Evolutionary conservation across 2,113 vertebrate species (phyloP).

Genomic region (Raphicerus campestris): DNA sequence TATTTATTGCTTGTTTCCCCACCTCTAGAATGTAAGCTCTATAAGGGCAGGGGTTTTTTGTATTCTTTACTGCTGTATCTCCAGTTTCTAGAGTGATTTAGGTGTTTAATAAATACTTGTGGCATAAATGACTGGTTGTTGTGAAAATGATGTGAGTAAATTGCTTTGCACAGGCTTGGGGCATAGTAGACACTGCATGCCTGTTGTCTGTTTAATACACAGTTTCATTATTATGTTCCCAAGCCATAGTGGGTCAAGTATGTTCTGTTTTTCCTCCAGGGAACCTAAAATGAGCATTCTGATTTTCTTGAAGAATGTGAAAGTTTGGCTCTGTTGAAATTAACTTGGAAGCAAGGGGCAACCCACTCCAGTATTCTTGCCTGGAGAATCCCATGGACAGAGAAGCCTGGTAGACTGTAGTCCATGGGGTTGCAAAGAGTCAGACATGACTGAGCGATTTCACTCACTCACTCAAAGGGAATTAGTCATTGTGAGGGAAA

Average conservation of each 20-base stretch:
- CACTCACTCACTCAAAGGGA: not conserved
- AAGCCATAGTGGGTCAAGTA: not conserved
- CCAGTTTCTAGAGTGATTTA: conserved; percentile 55
- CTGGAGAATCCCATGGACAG: rapidly evolving
- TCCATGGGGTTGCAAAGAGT: not conserved
- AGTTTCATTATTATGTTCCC: not conserved
- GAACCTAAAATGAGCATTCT: not conserved
- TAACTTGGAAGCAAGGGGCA: not conserved
- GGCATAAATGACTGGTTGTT: not conserved
- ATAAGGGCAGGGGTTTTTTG: not conserved
- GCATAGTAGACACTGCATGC: not conserved
- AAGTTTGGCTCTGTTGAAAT: not conserved
- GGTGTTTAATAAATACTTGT: conserved; percentile 60
- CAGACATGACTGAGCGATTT: rapidly evolving
- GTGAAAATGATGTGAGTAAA: not conserved
- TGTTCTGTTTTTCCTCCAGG: not conserved
- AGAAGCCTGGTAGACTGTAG: not conserved
- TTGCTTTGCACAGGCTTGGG: not conserved
- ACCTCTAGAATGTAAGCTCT: conserved; percentile 57
- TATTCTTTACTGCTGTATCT: conserved; percentile 42
- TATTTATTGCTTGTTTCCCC: conserved; percentile 48
- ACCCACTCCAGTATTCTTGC: not conserved
- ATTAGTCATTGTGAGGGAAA: not conserved
- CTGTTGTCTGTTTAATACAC: not conserved
- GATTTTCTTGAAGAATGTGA: not conserved